phyloP scores from a whole-genome alignment of 1,140 invertebrate genomes.

The Tetramorium simillimum region DNA sequence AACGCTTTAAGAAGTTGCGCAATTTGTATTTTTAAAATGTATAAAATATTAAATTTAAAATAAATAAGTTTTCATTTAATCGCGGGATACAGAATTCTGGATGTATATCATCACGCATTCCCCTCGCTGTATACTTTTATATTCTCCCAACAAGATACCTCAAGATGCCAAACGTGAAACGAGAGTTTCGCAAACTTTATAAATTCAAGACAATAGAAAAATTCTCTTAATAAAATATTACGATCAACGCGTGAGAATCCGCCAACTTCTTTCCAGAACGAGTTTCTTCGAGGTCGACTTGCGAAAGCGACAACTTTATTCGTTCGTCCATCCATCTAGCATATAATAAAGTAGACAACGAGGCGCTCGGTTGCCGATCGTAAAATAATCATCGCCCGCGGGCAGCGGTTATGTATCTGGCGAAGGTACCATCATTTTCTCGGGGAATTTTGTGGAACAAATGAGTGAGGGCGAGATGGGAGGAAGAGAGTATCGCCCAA shows the following conservation, averaged over 20 bases:
- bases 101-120: background rate
- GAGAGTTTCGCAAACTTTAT: background rate
- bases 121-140: background rate
- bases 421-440: conserved; percentile 49
- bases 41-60: background rate
- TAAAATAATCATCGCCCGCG: conserved; percentile 68
- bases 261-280: background rate
- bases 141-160: background rate
- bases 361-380: conserved; percentile 40
- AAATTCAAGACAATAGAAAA: background rate
- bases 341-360: conserved; percentile 11
- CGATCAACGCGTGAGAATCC: background rate
- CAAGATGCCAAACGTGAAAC: background rate
- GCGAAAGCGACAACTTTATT: conserved; percentile 5
- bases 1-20: too few relatives aligned
- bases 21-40: background rate
- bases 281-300: background rate
- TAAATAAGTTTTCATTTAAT: background rate
- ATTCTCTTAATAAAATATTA: conserved; percentile 36
- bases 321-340: background rate
- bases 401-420: conserved; percentile 46
- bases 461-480: conserved; percentile 59
- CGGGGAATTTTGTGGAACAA: conserved; percentile 69
- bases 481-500: conserved; percentile 33
- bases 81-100: too few relatives aligned